These are phyloP conservation scores for Ryuthela nishihirai DNA, from an alignment of 2,888 invertebrate species.

Conservation along the genomic window DNA sequence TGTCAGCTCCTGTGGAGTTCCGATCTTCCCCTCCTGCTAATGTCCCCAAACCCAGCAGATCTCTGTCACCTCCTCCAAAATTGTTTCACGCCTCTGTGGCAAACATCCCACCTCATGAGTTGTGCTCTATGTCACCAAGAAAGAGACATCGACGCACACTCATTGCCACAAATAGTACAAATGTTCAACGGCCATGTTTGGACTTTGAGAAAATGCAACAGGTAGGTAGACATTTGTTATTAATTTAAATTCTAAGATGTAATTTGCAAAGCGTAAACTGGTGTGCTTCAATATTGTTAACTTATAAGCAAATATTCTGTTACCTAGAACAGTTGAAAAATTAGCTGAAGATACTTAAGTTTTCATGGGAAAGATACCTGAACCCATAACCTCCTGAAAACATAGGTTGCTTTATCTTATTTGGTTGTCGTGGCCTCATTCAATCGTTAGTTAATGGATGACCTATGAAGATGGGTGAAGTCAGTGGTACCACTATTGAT, in stretches of 20 bases:
- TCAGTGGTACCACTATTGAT: too few relatives aligned
- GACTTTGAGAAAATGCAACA: slow-evolving; percentile 97
- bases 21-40: slow-evolving; percentile 86
- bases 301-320: too few relatives aligned
- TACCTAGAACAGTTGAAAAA: too few relatives aligned
- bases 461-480: too few relatives aligned
- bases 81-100: slow-evolving; percentile 42
- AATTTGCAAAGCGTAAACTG: too few relatives aligned
- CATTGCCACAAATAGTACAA: slow-evolving; percentile 12
- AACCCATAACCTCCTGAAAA: too few relatives aligned
- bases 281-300: too few relatives aligned
- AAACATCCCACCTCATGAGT: slow-evolving; percentile 45
- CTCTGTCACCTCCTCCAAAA: slow-evolving; percentile 41
- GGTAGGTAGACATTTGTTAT: slow-evolving; percentile 57
- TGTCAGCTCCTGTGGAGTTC: slow-evolving; percentile 79
- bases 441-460: too few relatives aligned
- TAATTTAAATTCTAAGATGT: background rate
- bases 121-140: slow-evolving; percentile 46
- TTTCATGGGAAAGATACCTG: too few relatives aligned
- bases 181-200: slow-evolving; percentile 76
- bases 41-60: slow-evolving; percentile 68
- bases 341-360: too few relatives aligned
- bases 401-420: too few relatives aligned
- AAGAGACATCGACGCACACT: slow-evolving; percentile 49
- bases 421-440: too few relatives aligned